Evolutionary conservation across 2,888 invertebrate genomes (phyloP), one percentile per base, ranked within the genome.

Genomic region (Stratiomys singularior): DNA sequence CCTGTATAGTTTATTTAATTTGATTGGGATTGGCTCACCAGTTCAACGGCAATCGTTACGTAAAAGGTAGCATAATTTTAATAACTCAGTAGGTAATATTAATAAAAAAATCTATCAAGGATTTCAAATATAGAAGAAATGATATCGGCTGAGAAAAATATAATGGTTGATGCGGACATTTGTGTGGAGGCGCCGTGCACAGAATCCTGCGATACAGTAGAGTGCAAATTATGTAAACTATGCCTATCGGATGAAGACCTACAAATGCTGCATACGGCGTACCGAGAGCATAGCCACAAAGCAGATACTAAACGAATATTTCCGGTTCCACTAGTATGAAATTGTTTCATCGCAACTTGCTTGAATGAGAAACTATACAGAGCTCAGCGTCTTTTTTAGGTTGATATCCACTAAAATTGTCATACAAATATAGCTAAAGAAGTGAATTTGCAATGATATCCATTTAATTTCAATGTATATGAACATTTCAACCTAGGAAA

Each of bases 271-370:
- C 88, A 91, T 71, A 87, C 89, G 80, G 93, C 96, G 0, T 94
- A 94, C 83, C 88, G 89, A 74, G 98, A 99, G 84, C 95, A 96
- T 85, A 86, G 94, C 23, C 93, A 94, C 84, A 90, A 91, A 82
- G 92, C 93, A 77, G 93, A 94, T 81, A 96, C 93, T 85, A 91
- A 92, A 83, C 89, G 98, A 82, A 89, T 98, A 28, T 92, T 94
- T 83, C 98, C 98, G 0, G 93, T 93, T 13, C 84, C 90, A 30
- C 91, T 93, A 89, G 84, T 85, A 82, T 80, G 83, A n/a, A n/a
- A n/a, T n/a, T n/a, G n/a, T n/a, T n/a, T n/a, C n/a, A n/a, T n/a
- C n/a, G n/a, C n/a, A n/a, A n/a, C n/a, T n/a, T n/a, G n/a, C n/a
- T n/a, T n/a, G n/a, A n/a, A n/a, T n/a, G n/a, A n/a, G n/a, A n/a